Base-by-base conservation (phyloP, 2,113 vertebrate species). In the Neolamprologus variostigma region DNA sequence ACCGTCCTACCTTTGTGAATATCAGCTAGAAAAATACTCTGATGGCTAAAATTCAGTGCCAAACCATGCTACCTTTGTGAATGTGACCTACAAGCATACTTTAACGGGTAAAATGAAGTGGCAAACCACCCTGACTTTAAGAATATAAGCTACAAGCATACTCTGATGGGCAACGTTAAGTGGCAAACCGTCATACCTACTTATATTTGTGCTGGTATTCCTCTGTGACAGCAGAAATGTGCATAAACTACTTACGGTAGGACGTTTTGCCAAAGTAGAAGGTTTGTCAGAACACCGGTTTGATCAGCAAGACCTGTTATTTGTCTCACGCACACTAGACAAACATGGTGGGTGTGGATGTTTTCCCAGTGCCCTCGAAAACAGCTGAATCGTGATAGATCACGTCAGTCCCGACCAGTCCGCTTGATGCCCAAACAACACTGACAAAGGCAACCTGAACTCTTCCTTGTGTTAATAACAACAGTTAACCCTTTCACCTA, bases 201-300 rank as follows among this genome's bases (percentile, higher is more conserved):
- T 14, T 55, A 26, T 13, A 55, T 55, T 5, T 55, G 3, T 55
- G 54, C 21, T 55, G 53, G 53, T 0, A 55, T 7, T 55, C 0
- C 53, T 55, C 53, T 55, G 53, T 55, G 53, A 55, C 53, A 0
- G 54, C 54, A 55, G 54, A 55, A 26, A 55, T 55, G 54, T 55
- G 21, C 12, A 55, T 14, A 55, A 55, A 55, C 54, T 55, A 55
- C 21, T 55, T 55, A 55, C 4, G 4, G 54, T 55, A 55, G 54
- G 54, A 55, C 54, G 12, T 55, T 55, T 55, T 55, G 54, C 7
- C 54, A 55, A 55, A 8, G 11, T 55, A 14, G 54, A 26, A 26
- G 54, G 21, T 55, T 55, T 55, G 54, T 55, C 21, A 3, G 54
- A 55, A 55, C 54, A 55, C 21, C 14, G 17, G 4, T 63, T 63